Evolutionary conservation across 2,888 invertebrate species (phyloP).

Genomic region (Amaurobius ferox): DNA sequence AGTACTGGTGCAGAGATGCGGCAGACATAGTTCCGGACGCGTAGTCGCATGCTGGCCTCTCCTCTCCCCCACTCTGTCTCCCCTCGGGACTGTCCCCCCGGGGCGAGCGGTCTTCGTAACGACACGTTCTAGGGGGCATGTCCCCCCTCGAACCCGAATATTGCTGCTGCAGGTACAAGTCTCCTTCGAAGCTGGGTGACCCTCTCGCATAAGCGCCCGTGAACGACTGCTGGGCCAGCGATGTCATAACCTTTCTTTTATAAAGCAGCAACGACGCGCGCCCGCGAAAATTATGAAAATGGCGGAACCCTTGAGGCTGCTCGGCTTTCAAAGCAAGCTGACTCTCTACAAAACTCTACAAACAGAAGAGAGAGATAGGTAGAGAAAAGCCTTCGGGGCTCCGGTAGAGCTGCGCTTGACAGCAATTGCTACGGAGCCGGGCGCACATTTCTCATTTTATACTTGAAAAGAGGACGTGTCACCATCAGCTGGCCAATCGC

Average conservation of each 20-base stretch:
- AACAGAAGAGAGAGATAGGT: no score
- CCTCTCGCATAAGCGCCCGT: constrained; percentile 51
- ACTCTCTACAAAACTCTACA: constrained; percentile 32
- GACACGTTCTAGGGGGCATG: constrained; percentile 63
- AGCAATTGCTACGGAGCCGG: constrained; percentile 45
- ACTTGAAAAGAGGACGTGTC: constrained; percentile 65
- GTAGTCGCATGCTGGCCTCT: constrained; percentile 69
- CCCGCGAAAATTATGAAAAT: constrained; percentile 66
- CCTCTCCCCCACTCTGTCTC: constrained; percentile 46
- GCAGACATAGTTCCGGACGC: constrained; percentile 30
- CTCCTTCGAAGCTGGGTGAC: constrained; percentile 30
- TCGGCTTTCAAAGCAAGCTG: constrained; percentile 68
- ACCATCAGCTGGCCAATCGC: constrained; percentile 64
- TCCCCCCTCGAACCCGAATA: constrained; percentile 18
- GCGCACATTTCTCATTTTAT: constrained; percentile 70
- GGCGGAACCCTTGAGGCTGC: constrained; percentile 63
- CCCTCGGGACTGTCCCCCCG: constrained; percentile 35
- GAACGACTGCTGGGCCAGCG: constrained; percentile 66
- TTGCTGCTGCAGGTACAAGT: constrained; percentile 35
- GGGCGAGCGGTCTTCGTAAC: constrained; percentile 59
- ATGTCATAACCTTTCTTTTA: constrained; percentile 71
- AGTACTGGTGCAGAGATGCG: constrained; percentile 41
- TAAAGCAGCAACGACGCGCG: constrained; percentile 39
- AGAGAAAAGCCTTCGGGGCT: constrained; percentile 34
- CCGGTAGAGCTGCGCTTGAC: constrained; percentile 53